A percentile compares a stretch with the other conserved stretches of the same genome.
These are phyloP conservation scores for Brachionus sp. DNA, from an alignment of 1,140 invertebrate genomes.

Conservation along the genomic window DNA sequence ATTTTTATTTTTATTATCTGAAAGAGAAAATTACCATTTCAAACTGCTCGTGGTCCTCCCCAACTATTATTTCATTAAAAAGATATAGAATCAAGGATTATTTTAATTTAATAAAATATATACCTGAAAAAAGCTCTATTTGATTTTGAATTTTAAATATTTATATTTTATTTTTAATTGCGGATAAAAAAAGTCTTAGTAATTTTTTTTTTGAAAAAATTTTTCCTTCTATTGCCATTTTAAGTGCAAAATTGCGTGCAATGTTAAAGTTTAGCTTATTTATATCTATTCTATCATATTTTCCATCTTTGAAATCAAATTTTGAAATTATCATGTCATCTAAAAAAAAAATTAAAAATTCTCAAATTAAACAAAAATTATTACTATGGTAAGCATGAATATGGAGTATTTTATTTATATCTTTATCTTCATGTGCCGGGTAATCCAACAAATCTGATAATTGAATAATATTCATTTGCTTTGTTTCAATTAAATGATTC, in stretches of 20 bases:
- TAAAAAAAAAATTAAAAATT: neutral
- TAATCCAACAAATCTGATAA: constrained; percentile 1
- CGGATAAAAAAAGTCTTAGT: neutral
- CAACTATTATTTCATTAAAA: no score
- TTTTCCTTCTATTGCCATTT: constrained; percentile 41
- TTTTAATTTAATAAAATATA: no score
- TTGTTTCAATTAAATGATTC: constrained; percentile 24
- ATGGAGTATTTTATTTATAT: neutral
- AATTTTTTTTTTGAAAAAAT: neutral
- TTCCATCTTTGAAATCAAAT: constrained; percentile 44
- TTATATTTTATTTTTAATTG: neutral
- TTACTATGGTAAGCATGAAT: constrained; percentile 44
- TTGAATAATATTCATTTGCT: constrained; percentile 12
- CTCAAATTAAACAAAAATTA: neutral
- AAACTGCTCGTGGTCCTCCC: no score
- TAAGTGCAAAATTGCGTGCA: neutral
- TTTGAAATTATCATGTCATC: constrained; percentile 22
- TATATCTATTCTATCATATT: constrained; percentile 2
- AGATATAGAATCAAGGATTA: no score
- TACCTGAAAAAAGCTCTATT: no score
- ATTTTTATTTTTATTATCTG: no score
- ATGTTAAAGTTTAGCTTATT: neutral
- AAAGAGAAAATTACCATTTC: no score
- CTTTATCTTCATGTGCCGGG: neutral
- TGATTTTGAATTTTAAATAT: neutral